phyloP scores from a whole-genome alignment of 2,888 invertebrate species.

The Drosophila borborema region DNA sequence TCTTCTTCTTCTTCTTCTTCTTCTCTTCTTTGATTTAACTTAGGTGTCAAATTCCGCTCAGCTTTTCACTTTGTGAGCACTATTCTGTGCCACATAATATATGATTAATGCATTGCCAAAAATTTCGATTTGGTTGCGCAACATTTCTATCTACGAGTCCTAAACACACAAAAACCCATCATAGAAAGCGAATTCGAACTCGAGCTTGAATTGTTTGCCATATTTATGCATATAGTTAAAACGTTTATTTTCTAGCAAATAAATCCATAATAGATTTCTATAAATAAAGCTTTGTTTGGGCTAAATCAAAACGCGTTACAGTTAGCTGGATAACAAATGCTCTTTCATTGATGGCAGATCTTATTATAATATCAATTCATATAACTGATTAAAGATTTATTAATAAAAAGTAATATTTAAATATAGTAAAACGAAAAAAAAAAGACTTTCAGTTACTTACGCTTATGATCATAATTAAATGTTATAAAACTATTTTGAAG shows the following conservation, averaged over 20 bases:
- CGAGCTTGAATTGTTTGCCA: neutral
- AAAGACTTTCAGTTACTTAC: neutral
- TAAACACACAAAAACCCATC: conserved; percentile 9
- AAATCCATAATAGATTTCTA: conserved; percentile 35
- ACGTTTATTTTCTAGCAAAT: conserved; percentile 15
- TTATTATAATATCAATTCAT: neutral
- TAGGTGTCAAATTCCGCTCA: conserved; percentile 58
- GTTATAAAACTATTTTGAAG: neutral
- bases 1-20: neutral
- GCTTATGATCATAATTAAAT: neutral
- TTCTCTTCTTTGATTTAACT: neutral
- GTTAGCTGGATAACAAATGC: neutral
- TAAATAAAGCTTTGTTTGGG: conserved; percentile 20
- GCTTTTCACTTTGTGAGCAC: conserved; percentile 60
- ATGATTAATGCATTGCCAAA: conserved; percentile 56
- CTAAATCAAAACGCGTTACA: neutral
- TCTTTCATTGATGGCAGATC: neutral
- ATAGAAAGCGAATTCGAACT: conserved; percentile 10
- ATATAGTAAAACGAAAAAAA: neutral
- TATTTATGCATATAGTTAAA: conserved; percentile 14
- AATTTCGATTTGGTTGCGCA: conserved; percentile 58
- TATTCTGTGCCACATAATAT: conserved; percentile 60
- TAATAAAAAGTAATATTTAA: neutral
- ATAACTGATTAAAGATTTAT: neutral
- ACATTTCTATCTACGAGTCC: conserved; percentile 50